Conservation (phyloP, 2,113 vertebrate species). For the Spilogale gracilis region DNA sequence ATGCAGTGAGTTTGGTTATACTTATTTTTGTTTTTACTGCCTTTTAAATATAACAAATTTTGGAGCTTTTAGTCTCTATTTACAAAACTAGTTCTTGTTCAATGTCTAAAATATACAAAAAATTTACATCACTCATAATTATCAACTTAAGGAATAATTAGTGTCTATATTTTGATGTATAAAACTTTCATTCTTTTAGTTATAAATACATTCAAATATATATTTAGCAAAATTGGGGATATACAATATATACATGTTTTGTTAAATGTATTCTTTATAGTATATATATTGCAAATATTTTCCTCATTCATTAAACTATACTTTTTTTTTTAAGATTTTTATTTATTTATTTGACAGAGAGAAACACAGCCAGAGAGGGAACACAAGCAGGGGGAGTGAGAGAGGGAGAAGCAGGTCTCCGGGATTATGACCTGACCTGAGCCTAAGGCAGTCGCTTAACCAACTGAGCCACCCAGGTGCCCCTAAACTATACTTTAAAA, state of each 20-base stretch:
- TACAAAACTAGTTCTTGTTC: background rate
- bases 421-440: too few relatives aligned
- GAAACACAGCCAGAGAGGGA: too few relatives aligned
- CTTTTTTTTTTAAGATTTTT: too few relatives aligned
- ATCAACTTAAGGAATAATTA: background rate
- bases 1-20: background rate
- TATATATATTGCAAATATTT: background rate
- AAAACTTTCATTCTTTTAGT: background rate
- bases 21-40: background rate
- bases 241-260: background rate
- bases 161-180: background rate
- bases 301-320: background rate
- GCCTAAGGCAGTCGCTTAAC: too few relatives aligned
- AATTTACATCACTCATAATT: background rate
- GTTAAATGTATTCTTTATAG: background rate
- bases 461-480: too few relatives aligned
- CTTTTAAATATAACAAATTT: background rate
- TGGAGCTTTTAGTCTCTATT: background rate
- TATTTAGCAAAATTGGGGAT: background rate
- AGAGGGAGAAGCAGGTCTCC: too few relatives aligned
- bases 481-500: background rate
- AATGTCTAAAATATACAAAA: background rate
- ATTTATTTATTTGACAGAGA: too few relatives aligned
- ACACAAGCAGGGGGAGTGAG: too few relatives aligned
- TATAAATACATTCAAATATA: background rate